phyloP scores from a whole-genome alignment of 2,797 vertebrate species.

The Galago senegalensis region DNA sequence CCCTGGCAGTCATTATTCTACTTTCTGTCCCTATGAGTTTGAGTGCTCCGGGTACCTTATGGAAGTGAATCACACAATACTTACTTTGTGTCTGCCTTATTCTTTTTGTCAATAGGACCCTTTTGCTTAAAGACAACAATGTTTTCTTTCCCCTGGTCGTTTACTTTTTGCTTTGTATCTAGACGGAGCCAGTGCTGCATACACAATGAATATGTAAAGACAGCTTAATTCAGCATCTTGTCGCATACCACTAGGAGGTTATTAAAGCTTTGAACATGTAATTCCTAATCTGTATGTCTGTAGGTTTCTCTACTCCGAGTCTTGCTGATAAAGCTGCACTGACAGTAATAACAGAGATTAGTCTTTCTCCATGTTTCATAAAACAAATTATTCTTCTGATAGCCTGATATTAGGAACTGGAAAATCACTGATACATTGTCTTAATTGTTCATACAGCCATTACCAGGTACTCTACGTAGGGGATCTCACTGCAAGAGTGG shows the following conservation, averaged over 20 bases:
- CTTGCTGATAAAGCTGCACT: slow-evolving; percentile 70
- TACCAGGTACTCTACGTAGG: background rate
- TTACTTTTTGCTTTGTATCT: slow-evolving; percentile 29
- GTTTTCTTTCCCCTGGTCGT: background rate
- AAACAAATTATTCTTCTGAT: slow-evolving; percentile 68
- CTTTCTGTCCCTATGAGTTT: background rate
- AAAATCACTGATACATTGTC: slow-evolving; percentile 60
- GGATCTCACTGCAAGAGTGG: background rate
- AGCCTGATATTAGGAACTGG: slow-evolving; percentile 60
- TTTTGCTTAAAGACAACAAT: background rate
- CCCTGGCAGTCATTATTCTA: background rate
- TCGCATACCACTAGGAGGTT: slow-evolving; percentile 36
- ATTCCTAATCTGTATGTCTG: slow-evolving; percentile 76
- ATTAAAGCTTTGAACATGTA: slow-evolving; percentile 73
- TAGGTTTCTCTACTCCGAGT: slow-evolving; percentile 62
- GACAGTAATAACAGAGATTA: slow-evolving; percentile 68
- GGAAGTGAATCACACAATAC: background rate
- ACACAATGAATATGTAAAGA: slow-evolving; percentile 25
- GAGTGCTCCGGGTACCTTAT: background rate
- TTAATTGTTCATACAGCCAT: slow-evolving; percentile 44
- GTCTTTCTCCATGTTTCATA: slow-evolving; percentile 67
- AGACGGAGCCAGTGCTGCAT: background rate
- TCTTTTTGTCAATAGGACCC: background rate
- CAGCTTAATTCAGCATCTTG: background rate
- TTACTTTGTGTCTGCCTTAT: background rate